Evolutionary conservation across 2,113 vertebrate species (phyloP), one percentile per base, ranked within the genome.

Genomic region (Hemiprocne comata): DNA sequence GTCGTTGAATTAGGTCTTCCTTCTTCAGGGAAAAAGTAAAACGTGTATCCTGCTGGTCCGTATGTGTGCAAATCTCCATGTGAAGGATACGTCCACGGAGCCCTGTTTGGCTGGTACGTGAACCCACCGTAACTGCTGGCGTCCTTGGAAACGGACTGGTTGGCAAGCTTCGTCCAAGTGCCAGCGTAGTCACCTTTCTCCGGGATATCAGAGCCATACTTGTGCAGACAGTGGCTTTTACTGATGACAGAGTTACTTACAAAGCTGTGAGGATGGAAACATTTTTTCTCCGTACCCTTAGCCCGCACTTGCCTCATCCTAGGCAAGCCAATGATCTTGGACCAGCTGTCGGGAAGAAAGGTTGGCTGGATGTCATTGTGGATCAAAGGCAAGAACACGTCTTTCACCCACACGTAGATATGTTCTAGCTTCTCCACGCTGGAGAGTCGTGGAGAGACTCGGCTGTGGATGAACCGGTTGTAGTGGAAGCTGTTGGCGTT

Each of bases 251-350:
- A 71, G 31, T 42, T 66, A 17, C 85, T 79, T 12, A 34, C 25
- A 6, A 92, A 88, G 36, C 40, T 94, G 11, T 78, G 25, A 38
- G 92, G 73, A 4, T 53, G 50, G 34, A 77, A 95, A 29, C 98
- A 98, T 3, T 23, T 51, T 34, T 70, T 93, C 7, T 38, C 5
- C 4, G 44, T 57, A 3, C 85, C 50, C n/a, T 71, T 91, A 2
- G 95, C 97, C 33, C 97, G 93, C 38, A 98, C 89, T 70, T 98
- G 98, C 62, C 97, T 90, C 97, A 98, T 97, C 50, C 93, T 91
- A 1, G 98, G 97, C 48, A 98, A 96, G 16, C 98, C 97, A 3
- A 98, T 80, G 89, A 98, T 98, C 38, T 87, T 95, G 38, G 97
- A 98, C 24, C 94, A 86, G 44, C 95, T 96, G 2, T 96, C 72